Conservation (phyloP, 2,888 invertebrate species). For the Philereme vetulata region DNA sequence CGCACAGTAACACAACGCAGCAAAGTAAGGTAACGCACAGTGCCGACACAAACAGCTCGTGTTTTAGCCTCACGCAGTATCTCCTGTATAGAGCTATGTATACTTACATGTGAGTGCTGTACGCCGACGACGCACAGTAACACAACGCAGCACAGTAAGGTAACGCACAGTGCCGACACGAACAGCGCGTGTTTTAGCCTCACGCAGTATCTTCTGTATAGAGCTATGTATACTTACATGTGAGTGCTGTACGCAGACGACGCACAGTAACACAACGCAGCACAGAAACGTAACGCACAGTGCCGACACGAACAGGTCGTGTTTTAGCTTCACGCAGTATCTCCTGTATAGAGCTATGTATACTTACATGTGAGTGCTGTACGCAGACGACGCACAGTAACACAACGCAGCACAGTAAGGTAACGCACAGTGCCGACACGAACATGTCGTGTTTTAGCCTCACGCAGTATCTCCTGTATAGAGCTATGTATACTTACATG, state of each 20-base stretch:
- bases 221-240: constrained; percentile 71
- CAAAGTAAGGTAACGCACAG: constrained; percentile 86
- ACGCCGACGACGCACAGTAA: constrained; percentile 85
- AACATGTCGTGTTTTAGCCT: not conserved
- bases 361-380: constrained; percentile 82
- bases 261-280: constrained; percentile 84
- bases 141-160: constrained; percentile 84
- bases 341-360: constrained; percentile 80
- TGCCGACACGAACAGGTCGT: constrained; percentile 62
- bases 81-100: constrained; percentile 80
- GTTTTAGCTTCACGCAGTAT: constrained; percentile 81
- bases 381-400: constrained; percentile 85
- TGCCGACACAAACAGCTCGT: constrained; percentile 62
- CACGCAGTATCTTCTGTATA: constrained; percentile 88
- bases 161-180: constrained; percentile 85
- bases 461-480: constrained; percentile 88
- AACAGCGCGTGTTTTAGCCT: not conserved
- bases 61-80: constrained; percentile 81
- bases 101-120: constrained; percentile 82
- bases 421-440: constrained; percentile 85
- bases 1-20: constrained; percentile 84
- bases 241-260: constrained; percentile 83
- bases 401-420: constrained; percentile 84
- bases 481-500: constrained; percentile 71
- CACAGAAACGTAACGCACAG: constrained; percentile 86